phyloP scores from a whole-genome alignment of 2,113 vertebrate genomes.

The Mola mola region DNA sequence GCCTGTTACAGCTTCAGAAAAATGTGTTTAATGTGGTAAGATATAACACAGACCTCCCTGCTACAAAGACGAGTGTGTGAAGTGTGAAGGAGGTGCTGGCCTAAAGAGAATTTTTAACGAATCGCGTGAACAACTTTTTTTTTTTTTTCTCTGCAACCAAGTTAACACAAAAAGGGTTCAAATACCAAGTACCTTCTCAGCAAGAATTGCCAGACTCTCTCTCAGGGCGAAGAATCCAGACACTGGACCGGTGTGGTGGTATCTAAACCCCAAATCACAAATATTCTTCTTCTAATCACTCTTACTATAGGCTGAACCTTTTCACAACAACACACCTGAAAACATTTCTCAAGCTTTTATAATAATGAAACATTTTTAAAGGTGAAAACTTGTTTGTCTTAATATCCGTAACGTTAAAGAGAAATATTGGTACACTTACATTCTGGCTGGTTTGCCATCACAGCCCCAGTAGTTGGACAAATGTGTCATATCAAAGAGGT shows the following conservation, averaged over 20 bases:
- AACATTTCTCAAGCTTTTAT: no score
- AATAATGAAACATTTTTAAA: not conserved
- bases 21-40: no score
- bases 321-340: no score
- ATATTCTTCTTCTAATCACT: no score
- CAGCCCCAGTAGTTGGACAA: constrained; percentile 93
- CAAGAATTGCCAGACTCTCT: constrained; percentile 90
- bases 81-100: not conserved
- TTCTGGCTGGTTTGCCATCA: constrained; percentile 81
- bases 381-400: no score
- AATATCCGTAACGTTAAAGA: no score
- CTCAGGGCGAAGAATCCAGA: constrained; percentile 87
- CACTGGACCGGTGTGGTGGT: constrained; percentile 91
- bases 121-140: not conserved
- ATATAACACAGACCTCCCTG: no score
- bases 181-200: constrained; percentile 83
- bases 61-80: not conserved
- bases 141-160: no score
- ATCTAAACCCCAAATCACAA: no score
- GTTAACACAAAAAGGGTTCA: not conserved
- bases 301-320: no score
- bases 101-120: not conserved
- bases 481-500: constrained; percentile 88
- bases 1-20: no score
- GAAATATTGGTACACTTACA: constrained; percentile 77